Evolutionary conservation across 2,797 vertebrate genomes (phyloP), one percentile per base, ranked within the genome.

Genomic region (Furcifer pardalis): DNA sequence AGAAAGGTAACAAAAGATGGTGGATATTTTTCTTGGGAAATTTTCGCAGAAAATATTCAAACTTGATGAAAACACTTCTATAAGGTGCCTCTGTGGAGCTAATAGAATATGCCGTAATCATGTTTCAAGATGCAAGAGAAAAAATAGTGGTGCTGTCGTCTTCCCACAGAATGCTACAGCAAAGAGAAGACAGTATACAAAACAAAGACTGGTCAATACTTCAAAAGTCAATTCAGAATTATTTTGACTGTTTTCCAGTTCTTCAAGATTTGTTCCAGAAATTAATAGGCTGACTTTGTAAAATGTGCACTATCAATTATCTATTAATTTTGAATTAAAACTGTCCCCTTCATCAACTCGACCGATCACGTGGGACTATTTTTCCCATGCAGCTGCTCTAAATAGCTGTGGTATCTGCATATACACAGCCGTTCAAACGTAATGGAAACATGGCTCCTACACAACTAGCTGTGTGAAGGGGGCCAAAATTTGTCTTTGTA

Each of bases 111-210:
- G 86, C 59, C 40, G 83, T 60, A 74, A 65, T 6, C 85, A 83
- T 79, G 76, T 65, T 37, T 88, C 65, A 83, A 91, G 93, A 52
- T 88, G 88, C 82, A 92, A 91, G 90, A 77, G 40, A 90, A 37
- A 92, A 86, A 90, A 65, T 65, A 12, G 87, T 75, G 93, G 86
- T 89, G 92, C 76, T 82, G 91, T 86, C 90, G 84, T 91, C 88
- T 92, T 90, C 91, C 88, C 88, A 94, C 85, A 91, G 78, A 86
- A 84, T 92, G 92, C 86, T 90, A 73, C 76, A 81, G 91, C 86
- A 87, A 92, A 95, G 90, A 95, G 90, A 93, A 89, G 40, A 79
- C 81, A 83, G 88, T 92, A 94, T 88, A 91, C 59, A 7, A 65
- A 92, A 93, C 86, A 91, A 44, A 91, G 56, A 89, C 82, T 68